Percentiles rank a stretch among this genome's conserved stretches.
These are phyloP conservation scores for Pandion haliaetus DNA, from an alignment of 2,113 vertebrate species.

Conservation along the genomic window DNA sequence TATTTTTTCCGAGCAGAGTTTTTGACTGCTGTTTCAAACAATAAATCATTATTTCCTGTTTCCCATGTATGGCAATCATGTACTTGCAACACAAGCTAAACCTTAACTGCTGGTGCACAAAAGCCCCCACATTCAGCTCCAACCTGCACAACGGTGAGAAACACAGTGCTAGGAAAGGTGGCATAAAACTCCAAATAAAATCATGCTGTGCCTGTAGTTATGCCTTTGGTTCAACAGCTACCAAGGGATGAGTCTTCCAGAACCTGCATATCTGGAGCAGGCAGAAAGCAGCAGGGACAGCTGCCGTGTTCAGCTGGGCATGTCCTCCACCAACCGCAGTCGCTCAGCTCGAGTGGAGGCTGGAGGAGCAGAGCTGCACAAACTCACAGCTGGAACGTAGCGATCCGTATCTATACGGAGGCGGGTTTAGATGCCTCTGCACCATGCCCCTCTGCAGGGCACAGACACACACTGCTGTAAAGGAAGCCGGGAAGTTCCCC, in stretches of 20 bases:
- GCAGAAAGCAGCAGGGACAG: not conserved
- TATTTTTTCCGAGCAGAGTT: not conserved
- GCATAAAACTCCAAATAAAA: not conserved
- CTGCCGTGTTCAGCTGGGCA: not conserved
- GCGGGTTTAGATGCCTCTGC: not conserved
- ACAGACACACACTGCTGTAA: not conserved
- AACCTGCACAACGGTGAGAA: not conserved
- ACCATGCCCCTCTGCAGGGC: not conserved
- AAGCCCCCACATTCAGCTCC: not conserved
- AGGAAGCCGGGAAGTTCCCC: not conserved
- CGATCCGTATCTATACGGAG: fast-evolving
- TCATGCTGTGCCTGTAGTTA: not conserved
- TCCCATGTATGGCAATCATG: not conserved
- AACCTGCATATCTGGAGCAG: not conserved
- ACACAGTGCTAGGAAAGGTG: not conserved
- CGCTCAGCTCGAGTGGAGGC: not conserved
- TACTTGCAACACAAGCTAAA: not conserved
- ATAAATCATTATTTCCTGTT: not conserved
- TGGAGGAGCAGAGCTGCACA: not conserved
- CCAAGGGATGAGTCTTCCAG: not conserved
- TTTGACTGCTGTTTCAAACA: not conserved
- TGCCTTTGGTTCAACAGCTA: not conserved
- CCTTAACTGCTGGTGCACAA: not conserved
- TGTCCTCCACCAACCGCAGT: fast-evolving
- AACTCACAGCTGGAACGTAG: not conserved